phyloP scores from a whole-genome alignment of 2,113 vertebrate genomes.

The Ciconia maguari region DNA sequence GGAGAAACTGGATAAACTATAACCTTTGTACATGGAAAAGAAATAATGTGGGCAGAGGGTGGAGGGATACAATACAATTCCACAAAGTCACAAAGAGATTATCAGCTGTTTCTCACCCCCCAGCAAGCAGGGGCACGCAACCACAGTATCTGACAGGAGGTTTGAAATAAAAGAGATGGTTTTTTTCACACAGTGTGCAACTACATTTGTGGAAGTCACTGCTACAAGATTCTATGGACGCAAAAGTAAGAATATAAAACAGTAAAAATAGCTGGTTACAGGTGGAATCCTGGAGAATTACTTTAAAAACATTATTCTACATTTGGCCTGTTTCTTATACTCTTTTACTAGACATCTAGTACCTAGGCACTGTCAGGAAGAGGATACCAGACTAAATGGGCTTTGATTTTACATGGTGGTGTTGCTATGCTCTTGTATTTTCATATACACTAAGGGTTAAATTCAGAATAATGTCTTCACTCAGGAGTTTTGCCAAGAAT shows the following conservation, averaged over 20 bases:
- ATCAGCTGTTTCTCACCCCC: background rate
- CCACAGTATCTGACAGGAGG: background rate
- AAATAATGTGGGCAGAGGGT: background rate
- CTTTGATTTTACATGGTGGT: background rate
- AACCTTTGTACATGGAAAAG: background rate
- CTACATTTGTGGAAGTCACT: background rate
- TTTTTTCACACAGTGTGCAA: background rate
- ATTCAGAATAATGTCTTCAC: background rate
- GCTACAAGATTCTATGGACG: background rate
- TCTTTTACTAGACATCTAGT: background rate
- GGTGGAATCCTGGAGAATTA: background rate
- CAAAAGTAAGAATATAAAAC: background rate
- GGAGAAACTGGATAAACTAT: background rate
- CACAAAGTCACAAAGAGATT: background rate
- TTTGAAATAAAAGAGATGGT: background rate
- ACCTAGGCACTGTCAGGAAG: background rate
- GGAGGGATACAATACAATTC: background rate
- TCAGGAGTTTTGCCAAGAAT: conserved; percentile 16
- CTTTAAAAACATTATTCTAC: background rate
- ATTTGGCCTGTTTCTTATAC: background rate
- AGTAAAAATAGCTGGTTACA: background rate
- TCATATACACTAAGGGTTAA: background rate
- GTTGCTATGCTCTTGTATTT: background rate
- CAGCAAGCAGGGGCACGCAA: accelerated
- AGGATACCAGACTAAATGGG: background rate